phyloP scores from a whole-genome alignment of 2,113 vertebrate species.

The Erythrolamprus reginae region DNA sequence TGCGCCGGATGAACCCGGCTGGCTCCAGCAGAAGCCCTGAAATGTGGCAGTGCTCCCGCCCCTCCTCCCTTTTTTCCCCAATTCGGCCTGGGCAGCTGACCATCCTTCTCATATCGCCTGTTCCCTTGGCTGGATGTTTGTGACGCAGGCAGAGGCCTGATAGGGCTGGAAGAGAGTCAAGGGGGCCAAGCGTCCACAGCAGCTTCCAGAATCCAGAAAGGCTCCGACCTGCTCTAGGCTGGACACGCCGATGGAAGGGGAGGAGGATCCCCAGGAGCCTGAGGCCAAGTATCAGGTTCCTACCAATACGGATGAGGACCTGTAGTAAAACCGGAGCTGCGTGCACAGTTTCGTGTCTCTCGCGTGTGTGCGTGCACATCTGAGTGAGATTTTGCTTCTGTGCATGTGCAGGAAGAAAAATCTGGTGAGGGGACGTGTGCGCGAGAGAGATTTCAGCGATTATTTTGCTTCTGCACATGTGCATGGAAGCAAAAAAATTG shows the following conservation, averaged over 20 bases:
- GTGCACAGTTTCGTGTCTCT: too few relatives aligned
- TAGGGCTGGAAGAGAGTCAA: accelerated
- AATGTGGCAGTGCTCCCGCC: not conserved
- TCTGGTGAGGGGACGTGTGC: too few relatives aligned
- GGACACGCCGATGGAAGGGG: not conserved
- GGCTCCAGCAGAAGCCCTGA: not conserved
- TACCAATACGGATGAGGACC: too few relatives aligned
- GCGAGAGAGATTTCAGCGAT: too few relatives aligned
- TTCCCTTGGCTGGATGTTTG: conserved; percentile 3
- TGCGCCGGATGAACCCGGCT: not conserved
- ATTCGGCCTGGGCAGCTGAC: conserved; percentile 32
- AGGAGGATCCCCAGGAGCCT: not conserved
- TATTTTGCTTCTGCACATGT: too few relatives aligned
- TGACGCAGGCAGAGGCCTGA: not conserved
- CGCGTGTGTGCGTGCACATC: too few relatives aligned
- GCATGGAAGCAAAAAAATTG: too few relatives aligned
- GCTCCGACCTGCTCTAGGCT: not conserved
- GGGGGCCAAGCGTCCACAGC: not conserved
- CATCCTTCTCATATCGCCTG: conserved; percentile 4
- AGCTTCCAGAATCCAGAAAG: not conserved
- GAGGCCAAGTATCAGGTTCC: too few relatives aligned
- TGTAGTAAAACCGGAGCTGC: too few relatives aligned
- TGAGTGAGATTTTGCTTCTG: too few relatives aligned
- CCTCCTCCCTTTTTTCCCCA: not conserved
- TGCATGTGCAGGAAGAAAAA: too few relatives aligned